phyloP scores from a whole-genome alignment of 2,797 vertebrate genomes.

The Sebastes trivittatus region DNA sequence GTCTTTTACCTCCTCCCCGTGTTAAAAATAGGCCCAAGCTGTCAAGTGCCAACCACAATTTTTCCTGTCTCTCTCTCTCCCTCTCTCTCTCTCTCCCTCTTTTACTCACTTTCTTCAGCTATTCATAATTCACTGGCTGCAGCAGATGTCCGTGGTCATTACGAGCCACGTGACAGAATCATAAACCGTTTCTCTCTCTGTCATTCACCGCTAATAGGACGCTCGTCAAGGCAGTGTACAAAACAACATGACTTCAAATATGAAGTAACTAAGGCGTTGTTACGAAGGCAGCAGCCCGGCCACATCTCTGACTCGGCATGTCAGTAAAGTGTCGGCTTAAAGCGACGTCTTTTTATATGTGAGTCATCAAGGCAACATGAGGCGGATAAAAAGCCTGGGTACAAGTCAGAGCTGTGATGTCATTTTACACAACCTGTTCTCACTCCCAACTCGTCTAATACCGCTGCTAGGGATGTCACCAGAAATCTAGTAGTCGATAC shows the following conservation, averaged over 20 bases:
- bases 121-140: constrained; percentile 55
- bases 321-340: constrained; percentile 4
- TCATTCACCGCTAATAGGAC: constrained; percentile 9
- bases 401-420: background rate
- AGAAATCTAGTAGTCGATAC: no score
- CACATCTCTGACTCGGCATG: background rate
- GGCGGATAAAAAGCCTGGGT: background rate
- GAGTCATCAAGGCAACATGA: background rate
- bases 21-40: constrained; percentile 79
- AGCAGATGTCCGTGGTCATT: constrained; percentile 57
- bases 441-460: background rate
- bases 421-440: background rate
- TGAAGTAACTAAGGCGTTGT: background rate
- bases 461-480: no score
- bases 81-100: background rate
- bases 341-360: background rate
- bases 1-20: constrained; percentile 53
- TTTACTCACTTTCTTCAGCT: constrained; percentile 29
- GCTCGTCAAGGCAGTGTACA: background rate
- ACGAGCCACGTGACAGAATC: constrained; percentile 36
- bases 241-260: background rate
- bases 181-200: constrained; percentile 15
- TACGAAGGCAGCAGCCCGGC: background rate
- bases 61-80: background rate
- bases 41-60: constrained; percentile 53